Percentiles rank a stretch among this genome's conserved stretches.
phyloP scores from a whole-genome alignment of 2,113 vertebrate species.

The Sinosuthora webbiana region DNA sequence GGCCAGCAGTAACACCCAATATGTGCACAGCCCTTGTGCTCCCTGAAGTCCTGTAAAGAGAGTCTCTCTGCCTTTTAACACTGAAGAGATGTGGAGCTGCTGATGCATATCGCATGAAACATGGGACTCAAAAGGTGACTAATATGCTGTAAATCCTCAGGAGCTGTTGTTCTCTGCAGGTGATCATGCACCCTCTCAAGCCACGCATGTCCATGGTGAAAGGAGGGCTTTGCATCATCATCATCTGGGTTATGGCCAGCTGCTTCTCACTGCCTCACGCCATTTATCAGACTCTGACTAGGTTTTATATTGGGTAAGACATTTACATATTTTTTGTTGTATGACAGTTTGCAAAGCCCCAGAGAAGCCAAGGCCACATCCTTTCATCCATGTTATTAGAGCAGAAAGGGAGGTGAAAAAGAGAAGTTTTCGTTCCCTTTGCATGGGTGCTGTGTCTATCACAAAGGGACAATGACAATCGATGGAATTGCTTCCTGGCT shows the following conservation, averaged over 20 bases:
- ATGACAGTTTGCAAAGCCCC: neutral
- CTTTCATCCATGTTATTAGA: neutral
- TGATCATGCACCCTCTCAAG: slow-evolving; percentile 80
- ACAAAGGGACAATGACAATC: neutral
- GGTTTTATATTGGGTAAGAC: slow-evolving; percentile 76
- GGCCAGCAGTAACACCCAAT: neutral
- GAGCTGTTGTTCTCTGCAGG: slow-evolving; percentile 44
- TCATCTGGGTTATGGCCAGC: slow-evolving; percentile 81
- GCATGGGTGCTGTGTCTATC: neutral
- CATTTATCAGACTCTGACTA: slow-evolving; percentile 78
- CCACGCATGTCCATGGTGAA: slow-evolving; percentile 74
- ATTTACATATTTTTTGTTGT: neutral
- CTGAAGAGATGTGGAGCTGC: neutral
- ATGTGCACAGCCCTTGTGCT: neutral
- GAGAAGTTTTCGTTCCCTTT: neutral
- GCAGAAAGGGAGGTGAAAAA: neutral
- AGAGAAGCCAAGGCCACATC: neutral
- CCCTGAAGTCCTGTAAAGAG: neutral
- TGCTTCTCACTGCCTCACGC: slow-evolving; percentile 82
- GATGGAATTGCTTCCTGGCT: neutral
- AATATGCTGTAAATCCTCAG: neutral
- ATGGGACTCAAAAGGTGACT: neutral
- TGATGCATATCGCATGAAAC: neutral
- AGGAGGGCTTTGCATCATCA: slow-evolving; percentile 73
- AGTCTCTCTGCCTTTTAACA: neutral